Conservation (phyloP, 1,140 invertebrate genomes). For the Drosophila ironensis region DNA sequence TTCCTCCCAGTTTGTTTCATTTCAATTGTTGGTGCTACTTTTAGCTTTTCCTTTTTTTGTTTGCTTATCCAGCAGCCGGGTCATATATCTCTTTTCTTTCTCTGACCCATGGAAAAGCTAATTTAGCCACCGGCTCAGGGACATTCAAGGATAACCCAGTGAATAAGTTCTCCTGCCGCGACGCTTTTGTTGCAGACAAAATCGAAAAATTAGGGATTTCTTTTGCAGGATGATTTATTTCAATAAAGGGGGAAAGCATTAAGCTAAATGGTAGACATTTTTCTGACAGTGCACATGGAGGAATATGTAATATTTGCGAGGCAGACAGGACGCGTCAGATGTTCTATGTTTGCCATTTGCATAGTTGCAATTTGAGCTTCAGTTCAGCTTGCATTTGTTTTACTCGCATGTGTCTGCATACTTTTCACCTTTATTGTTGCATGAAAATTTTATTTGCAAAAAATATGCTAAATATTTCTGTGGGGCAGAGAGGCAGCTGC, state of each 20-base stretch:
- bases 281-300: slow-evolving; percentile 3
- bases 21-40: slow-evolving; percentile 58
- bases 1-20: slow-evolving; percentile 56
- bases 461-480: slow-evolving; percentile 48
- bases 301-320: slow-evolving; percentile 7
- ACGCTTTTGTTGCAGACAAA: slow-evolving; percentile 26
- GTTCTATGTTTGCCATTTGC: slow-evolving; percentile 40
- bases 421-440: slow-evolving; percentile 74
- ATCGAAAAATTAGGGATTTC: no score
- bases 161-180: slow-evolving; percentile 14
- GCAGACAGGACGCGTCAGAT: slow-evolving; percentile 25
- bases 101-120: slow-evolving; percentile 57
- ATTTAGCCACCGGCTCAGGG: slow-evolving; percentile 56
- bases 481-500: slow-evolving; percentile 6
- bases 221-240: no score
- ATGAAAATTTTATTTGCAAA: slow-evolving; percentile 61
- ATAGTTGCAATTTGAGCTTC: slow-evolving; percentile 33
- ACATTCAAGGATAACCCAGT: slow-evolving; percentile 51
- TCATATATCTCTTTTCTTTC: no score
- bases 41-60: slow-evolving; percentile 7
- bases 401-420: slow-evolving; percentile 38
- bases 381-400: slow-evolving; percentile 20
- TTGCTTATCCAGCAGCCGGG: slow-evolving; percentile 14
- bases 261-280: no score
- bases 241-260: no score